Base-by-base conservation (phyloP, 1,140 invertebrate genomes). In the Sesamia nonagrioides region DNA sequence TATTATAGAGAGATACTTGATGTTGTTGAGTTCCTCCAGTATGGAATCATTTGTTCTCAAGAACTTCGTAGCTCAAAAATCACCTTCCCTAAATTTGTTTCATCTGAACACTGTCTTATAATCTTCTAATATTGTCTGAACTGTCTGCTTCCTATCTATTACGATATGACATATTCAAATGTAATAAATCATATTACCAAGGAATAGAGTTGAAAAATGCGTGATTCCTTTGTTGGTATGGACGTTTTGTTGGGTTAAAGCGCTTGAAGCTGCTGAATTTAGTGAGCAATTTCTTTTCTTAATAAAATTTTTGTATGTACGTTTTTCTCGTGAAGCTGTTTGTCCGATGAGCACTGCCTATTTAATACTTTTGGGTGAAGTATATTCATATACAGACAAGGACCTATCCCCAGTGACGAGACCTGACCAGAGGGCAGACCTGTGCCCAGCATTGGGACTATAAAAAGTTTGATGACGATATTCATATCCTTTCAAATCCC, bases 101-200 rank as follows among this genome's bases (percentile, higher is more conserved):
- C 42, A 33, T 69, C 6, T 69, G 13, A 69, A 69, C 66, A 15
- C 66, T 1, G 42, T 18, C 18, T 69, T 50, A 50, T 69, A 50
- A 50, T 50, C 42, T 69, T 21, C 21, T 27, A 69, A 69, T 50
- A 69, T 69, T 69, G 66, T 33, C 18, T 48, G 21, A 69, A 69
- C 42, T 69, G 66, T 69, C 42, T 69, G 15, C 21, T 69, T 69
- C 66, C 66, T 69, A 69, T 69, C 66, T 48, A 69, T 69, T 69
- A 48, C n/a, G 60, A 63, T 48, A 66, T 18, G 18, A 45, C 18
- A 48, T 21, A 69, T 45, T 48, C 66, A 69, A 18, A 21, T 50
- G 40, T 18, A 52, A 52, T 68, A 17, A 21, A 17, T 27, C 61
- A 42, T 77, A 56, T 68, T 13, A 0, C 35, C 21, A 33, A 18